These are phyloP conservation scores for Gallinago stenura DNA, from an alignment of 2,797 vertebrate species.

Conservation along the genomic window DNA sequence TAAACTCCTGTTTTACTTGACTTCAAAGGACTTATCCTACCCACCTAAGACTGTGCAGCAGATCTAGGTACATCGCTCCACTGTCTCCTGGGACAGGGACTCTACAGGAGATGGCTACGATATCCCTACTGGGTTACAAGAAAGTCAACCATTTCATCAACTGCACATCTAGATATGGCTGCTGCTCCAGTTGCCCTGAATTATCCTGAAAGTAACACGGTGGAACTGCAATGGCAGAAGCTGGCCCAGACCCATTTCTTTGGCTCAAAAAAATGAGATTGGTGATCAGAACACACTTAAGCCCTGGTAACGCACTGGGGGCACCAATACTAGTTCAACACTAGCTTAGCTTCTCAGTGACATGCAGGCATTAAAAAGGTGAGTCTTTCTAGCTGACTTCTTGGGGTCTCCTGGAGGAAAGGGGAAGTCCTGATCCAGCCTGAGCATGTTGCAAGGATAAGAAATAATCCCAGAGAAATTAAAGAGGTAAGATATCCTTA, in stretches of 20 bases:
- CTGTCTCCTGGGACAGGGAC: background rate
- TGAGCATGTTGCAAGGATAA: background rate
- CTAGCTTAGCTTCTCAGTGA: background rate
- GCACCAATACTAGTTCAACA: background rate
- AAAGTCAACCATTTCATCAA: background rate
- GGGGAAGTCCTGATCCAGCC: background rate
- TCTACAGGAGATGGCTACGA: background rate
- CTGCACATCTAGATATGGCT: background rate
- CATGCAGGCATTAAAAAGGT: background rate
- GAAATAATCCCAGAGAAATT: background rate
- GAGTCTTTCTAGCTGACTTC: background rate
- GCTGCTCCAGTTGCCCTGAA: background rate
- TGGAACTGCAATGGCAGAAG: background rate
- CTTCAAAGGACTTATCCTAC: background rate
- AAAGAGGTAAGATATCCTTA: background rate
- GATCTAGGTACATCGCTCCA: background rate
- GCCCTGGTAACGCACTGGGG: background rate
- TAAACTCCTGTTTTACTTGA: background rate
- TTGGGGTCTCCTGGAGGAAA: background rate
- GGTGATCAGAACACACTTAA: background rate
- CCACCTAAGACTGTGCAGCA: background rate
- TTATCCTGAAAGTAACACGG: background rate
- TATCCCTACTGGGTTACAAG: background rate
- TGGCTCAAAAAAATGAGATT: background rate
- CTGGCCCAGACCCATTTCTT: background rate